Evolutionary conservation across 2,888 invertebrate species (phyloP), one percentile per base, ranked within the genome.

Genomic region (Apotomis capreana): DNA sequence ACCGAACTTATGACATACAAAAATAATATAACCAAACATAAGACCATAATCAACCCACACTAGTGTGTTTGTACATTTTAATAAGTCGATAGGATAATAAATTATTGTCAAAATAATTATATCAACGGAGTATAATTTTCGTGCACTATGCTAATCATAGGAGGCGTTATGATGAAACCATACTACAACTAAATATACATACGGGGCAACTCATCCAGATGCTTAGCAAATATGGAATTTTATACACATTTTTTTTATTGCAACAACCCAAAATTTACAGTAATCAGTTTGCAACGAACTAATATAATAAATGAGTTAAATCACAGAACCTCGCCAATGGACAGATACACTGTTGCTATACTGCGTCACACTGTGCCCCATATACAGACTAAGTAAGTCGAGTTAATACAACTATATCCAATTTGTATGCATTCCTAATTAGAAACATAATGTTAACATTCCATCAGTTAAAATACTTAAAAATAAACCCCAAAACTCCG

Each of bases 231-330:
- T 65, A 85, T 88, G 83, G 84, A 84, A 86, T 84, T 88, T 86
- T 84, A 84, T 82, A 85, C 83, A 84, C 81, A 83, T 79, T 77
- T 76, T 81, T 81, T 87, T 90, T 92, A 92, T 92, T 92, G 92
- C 92, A 92, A 90, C 92, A 84, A 88, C 93, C 92, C 92, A 91
- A 91, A 88, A 88, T 88, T 81, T 88, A 89, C 87, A 88, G 81
- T 84, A 84, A 83, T 68, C 65, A 67, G 72, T 84, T 82, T 82
- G 80, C 83, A 76, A 62, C 67, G 77, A 81, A 83, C 80, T 82
- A 82, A 83, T 79, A 84, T 78, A 83, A 81, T 79, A 82, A 9
- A 80, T 82, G 81, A 81, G 82, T 83, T 84, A 83, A 78, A 88
- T 86, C 87, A 87, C 87, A 86, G 87, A 82, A 81, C 77, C 83